Percentiles rank a stretch among this genome's conserved stretches.
phyloP scores from a whole-genome alignment of 2,113 vertebrate genomes.

The Colaptes auratus region DNA sequence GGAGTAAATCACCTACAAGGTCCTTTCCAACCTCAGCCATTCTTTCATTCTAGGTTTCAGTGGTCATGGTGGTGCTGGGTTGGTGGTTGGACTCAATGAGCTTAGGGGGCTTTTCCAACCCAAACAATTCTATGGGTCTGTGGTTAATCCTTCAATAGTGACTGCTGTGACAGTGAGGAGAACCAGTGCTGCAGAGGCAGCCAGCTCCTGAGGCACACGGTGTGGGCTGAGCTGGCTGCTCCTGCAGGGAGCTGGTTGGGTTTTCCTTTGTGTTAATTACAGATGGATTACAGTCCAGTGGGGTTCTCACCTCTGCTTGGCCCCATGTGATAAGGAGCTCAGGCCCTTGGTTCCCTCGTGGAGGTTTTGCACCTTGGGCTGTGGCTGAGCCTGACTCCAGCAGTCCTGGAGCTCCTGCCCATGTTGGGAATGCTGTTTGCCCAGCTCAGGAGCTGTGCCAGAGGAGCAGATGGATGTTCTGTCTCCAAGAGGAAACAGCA shows the following conservation, averaged over 20 bases:
- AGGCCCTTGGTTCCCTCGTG: not conserved
- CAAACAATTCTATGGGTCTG: too few species aligned
- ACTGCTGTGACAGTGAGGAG: not conserved
- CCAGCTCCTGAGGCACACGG: accelerated
- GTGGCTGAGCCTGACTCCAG: accelerated
- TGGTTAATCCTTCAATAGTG: not conserved
- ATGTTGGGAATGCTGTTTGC: accelerated
- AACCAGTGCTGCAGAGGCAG: not conserved
- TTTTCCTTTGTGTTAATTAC: accelerated
- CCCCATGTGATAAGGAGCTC: accelerated
- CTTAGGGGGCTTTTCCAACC: too few species aligned
- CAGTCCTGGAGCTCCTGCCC: not conserved
- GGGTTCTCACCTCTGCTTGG: not conserved
- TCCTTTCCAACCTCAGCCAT: too few species aligned
- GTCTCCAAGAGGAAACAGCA: not conserved
- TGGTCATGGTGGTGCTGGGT: too few species aligned
- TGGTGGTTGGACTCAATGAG: too few species aligned
- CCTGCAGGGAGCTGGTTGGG: accelerated
- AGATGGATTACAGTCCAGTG: not conserved
- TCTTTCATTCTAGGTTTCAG: too few species aligned
- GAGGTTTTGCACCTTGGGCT: not conserved
- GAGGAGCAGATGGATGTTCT: not conserved
- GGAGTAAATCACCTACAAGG: too few species aligned
- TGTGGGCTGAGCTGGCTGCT: accelerated
- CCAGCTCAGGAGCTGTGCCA: not conserved